Evolutionary conservation across 2,888 invertebrate genomes (phyloP).

Genomic region (Syrista parreyssii): DNA sequence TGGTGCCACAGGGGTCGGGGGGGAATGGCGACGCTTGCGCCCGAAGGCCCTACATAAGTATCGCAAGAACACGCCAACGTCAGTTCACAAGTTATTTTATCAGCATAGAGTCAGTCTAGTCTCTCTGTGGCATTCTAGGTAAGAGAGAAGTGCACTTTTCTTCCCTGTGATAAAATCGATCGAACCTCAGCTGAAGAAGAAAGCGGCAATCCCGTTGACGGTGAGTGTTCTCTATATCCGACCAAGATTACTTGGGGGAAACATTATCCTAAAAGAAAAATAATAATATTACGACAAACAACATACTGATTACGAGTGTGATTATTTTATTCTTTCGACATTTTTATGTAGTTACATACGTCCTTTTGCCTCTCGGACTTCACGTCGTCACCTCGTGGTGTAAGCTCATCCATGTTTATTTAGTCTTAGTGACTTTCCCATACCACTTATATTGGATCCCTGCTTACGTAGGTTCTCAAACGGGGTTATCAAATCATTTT

Average conservation of each 20-base stretch:
- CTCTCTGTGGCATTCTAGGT: background rate
- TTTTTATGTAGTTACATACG: background rate
- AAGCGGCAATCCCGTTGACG: background rate
- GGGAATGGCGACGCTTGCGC: constrained; percentile 53
- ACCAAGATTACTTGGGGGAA: background rate
- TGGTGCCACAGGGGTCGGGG: constrained; percentile 17
- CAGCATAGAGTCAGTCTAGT: constrained; percentile 22
- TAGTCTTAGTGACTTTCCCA: background rate
- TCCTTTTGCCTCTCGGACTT: background rate
- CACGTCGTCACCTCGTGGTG: background rate
- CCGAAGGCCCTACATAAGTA: constrained; percentile 56
- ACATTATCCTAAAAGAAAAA: background rate
- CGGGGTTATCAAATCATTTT: background rate
- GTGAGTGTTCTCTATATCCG: background rate
- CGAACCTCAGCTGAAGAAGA: background rate
- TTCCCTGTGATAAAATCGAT: background rate
- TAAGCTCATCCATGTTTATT: background rate
- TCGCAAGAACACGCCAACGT: constrained; percentile 47
- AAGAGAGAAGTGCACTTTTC: background rate
- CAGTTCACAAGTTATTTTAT: constrained; percentile 50
- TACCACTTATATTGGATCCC: background rate
- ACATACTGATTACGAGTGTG: background rate
- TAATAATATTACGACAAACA: background rate
- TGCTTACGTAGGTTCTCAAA: background rate
- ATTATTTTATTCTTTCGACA: background rate